Evolutionary conservation across 2,888 invertebrate genomes (phyloP), one percentile per base, ranked within the genome.

Genomic region (Drosophila nr. fundita): DNA sequence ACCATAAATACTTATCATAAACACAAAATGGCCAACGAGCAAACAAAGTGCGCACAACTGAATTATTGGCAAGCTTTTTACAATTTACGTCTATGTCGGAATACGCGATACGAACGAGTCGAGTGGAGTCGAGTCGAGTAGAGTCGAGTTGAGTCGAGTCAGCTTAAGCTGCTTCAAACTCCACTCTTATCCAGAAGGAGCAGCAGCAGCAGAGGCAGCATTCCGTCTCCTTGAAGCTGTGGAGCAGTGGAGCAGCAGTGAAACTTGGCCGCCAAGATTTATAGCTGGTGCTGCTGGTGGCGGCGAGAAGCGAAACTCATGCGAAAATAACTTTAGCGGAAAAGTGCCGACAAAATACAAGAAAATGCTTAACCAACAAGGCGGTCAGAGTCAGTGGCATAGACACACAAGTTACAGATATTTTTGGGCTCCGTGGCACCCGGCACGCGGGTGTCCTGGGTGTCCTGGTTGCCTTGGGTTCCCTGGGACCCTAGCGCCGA

Each of bases 241-340:
- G 65, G 61, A 70, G 62, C 73, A 68, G 40, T 50, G 64, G 42
- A 68, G 59, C 66, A 68, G 55, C 66, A 68, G 59, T 58, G 66
- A 69, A 81, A 69, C 71, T 80, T 71, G 52, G 60, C 58, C 66
- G 58, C 68, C 21, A 87, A 87, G 87, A 87, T 89, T 87, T 87
- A 87, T 89, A 75, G 86, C 82, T 63, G 55, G 58, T 67, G 63
- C 24, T 34, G 15, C 24, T 21, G 30, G 10, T 36, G 18, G 36
- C 38, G 55, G 65, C 40, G 30, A 50, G 27, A n/a, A 42, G 40
- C 40, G 74, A 77, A 84, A 71, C 82, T 77, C 87, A 69, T 71
- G 78, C 87, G 79, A 87, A 87, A 87, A 87, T 88, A 87, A 87
- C 88, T 89, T 87, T 85, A 81, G 89, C 89, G 86, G 80, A 89